Evolutionary conservation across 2,888 invertebrate genomes (phyloP).

Genomic region (Thymelicus acteon): DNA sequence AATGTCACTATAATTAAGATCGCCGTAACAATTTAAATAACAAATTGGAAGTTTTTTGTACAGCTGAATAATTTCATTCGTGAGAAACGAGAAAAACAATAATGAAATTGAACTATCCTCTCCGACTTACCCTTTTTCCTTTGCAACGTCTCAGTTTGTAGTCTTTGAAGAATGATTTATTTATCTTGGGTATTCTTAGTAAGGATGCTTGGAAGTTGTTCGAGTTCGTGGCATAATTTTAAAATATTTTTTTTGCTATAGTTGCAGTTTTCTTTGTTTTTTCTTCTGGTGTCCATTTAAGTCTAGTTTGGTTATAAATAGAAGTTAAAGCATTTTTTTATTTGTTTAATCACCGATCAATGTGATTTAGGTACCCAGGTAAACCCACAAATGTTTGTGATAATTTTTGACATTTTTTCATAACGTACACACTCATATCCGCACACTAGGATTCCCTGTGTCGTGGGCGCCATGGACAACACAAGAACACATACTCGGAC

Average conservation of each 20-base stretch:
- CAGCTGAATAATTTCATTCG: constrained; percentile 17
- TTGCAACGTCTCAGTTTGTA: constrained; percentile 31
- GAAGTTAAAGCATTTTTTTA: background rate
- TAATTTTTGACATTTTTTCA: no score
- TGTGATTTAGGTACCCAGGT: no score
- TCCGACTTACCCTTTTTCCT: constrained; percentile 29
- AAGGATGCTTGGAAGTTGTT: constrained; percentile 20
- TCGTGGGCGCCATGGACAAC: no score
- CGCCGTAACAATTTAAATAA: background rate
- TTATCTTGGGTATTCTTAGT: constrained; percentile 35
- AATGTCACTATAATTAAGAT: background rate
- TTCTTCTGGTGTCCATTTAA: constrained; percentile 14
- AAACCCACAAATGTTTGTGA: no score
- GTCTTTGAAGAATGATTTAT: constrained; percentile 31
- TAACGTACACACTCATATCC: no score
- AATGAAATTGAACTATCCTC: constrained; percentile 31
- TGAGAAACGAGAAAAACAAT: constrained; percentile 20
- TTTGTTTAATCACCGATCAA: no score
- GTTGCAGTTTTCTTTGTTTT: background rate
- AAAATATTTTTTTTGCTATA: constrained; percentile 13
- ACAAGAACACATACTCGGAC: no score
- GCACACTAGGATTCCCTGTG: no score
- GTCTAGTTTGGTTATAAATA: background rate
- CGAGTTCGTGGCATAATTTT: constrained; percentile 19
- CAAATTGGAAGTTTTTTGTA: background rate